phyloP scores from a whole-genome alignment of 2,113 vertebrate genomes.

The Heloderma charlesbogerti region DNA sequence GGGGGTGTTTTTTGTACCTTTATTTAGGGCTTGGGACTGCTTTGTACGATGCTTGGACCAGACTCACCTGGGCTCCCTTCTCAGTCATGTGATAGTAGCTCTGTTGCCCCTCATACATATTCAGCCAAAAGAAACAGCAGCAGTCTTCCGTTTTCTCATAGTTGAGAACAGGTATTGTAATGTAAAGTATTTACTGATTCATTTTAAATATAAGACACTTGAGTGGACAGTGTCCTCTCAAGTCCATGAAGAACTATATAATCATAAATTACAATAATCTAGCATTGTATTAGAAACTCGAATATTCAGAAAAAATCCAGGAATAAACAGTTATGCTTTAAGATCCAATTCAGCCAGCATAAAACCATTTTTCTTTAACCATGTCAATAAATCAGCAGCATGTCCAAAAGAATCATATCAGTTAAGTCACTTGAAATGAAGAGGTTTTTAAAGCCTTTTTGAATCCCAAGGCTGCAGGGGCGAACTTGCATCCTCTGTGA shows the following conservation, averaged over 20 bases:
- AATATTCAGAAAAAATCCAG: not conserved
- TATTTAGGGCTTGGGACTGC: constrained; percentile 92
- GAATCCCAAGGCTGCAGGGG: too few relatives aligned
- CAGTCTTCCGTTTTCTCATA: constrained; percentile 93
- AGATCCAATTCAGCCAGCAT: too few relatives aligned
- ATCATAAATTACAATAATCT: not conserved
- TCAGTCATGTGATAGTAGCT: constrained; percentile 97
- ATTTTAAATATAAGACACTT: not conserved
- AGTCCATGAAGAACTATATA: not conserved
- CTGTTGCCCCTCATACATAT: constrained; percentile 92
- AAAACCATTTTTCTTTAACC: not conserved
- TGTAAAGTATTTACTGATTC: constrained; percentile 17
- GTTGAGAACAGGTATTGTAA: constrained; percentile 91
- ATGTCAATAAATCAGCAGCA: not conserved
- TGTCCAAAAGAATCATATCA: not conserved
- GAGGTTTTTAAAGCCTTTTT: too few relatives aligned
- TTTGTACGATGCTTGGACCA: constrained; percentile 94
- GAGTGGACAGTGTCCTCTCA: not conserved
- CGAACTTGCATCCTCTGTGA: too few relatives aligned
- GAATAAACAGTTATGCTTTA: not conserved
- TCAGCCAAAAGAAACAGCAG: constrained; percentile 91
- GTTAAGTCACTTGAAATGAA: not conserved
- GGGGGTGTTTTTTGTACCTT: constrained; percentile 31
- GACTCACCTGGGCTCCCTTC: constrained; percentile 90
- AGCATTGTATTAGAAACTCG: not conserved